A percentile compares a stretch with the other conserved stretches of the same genome.
Conservation (phyloP, 2,797 vertebrate species). For the Sarcophilus harrisii region DNA sequence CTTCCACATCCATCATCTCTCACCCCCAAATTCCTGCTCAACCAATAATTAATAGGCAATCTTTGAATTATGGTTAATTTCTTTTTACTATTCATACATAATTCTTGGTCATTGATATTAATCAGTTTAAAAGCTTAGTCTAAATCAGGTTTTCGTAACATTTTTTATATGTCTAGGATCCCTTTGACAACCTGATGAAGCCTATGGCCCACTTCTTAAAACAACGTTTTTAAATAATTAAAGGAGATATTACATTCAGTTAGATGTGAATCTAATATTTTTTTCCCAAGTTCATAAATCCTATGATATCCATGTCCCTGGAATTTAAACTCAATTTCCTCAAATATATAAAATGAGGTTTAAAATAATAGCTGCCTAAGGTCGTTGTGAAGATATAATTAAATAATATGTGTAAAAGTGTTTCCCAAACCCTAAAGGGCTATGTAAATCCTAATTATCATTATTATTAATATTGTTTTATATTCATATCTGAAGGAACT, state of each 20-base stretch:
- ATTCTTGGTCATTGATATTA: neutral
- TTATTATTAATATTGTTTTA: too few relatives aligned
- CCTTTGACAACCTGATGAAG: neutral
- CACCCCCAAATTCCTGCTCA: neutral
- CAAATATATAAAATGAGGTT: too few relatives aligned
- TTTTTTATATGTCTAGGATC: neutral
- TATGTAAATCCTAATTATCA: too few relatives aligned
- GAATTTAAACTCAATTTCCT: too few relatives aligned
- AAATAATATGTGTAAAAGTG: too few relatives aligned
- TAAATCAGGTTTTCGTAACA: neutral
- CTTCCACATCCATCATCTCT: neutral
- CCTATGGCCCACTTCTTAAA: neutral
- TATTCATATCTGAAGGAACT: too few relatives aligned
- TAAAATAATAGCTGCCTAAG: too few relatives aligned
- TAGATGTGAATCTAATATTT: neutral
- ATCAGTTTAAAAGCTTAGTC: neutral
- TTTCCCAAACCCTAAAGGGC: too few relatives aligned
- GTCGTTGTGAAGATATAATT: too few relatives aligned
- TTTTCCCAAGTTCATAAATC: neutral
- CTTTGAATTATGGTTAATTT: neutral
- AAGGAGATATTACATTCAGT: neutral
- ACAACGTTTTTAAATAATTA: neutral
- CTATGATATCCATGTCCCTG: neutral
- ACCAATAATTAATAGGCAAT: neutral
- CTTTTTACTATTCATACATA: neutral